Percentiles rank a stretch among this genome's conserved stretches.
These are phyloP conservation scores for Diplazon laetatorius DNA, from an alignment of 2,888 invertebrate genomes.

Conservation along the genomic window DNA sequence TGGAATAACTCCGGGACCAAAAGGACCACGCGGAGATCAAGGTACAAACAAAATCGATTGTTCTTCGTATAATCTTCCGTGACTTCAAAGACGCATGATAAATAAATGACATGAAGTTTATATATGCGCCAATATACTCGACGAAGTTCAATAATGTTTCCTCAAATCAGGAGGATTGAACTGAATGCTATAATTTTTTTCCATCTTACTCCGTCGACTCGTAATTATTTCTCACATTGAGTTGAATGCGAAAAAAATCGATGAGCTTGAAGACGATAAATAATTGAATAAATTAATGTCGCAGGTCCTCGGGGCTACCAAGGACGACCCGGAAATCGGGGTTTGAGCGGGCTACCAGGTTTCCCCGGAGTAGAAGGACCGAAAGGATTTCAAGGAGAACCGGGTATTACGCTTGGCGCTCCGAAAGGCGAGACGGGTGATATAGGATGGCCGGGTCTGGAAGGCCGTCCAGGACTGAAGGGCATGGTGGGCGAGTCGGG, in stretches of 20 bases:
- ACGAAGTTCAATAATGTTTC: too few species aligned
- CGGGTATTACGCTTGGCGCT: conserved; percentile 84
- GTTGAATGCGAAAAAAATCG: too few species aligned
- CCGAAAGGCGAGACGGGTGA: conserved; percentile 82
- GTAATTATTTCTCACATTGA: too few species aligned
- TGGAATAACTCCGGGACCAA: conserved; percentile 84
- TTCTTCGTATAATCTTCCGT: too few species aligned
- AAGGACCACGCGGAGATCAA: conserved; percentile 85
- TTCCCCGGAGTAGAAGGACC: conserved; percentile 84
- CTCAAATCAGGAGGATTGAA: too few species aligned
- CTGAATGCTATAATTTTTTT: too few species aligned
- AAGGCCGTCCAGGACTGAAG: conserved; percentile 76
- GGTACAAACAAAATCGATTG: conserved; percentile 77
- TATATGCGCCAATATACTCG: too few species aligned
- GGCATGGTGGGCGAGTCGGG: conserved; percentile 80
- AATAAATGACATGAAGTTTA: too few species aligned
- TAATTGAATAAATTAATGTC: neutral
- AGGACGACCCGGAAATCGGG: conserved; percentile 85
- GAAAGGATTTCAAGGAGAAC: conserved; percentile 86
- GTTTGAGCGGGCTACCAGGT: conserved; percentile 87
- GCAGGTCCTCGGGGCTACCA: conserved; percentile 85
- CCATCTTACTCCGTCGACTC: too few species aligned
- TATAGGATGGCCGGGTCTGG: conserved; percentile 75
- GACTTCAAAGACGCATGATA: too few species aligned
- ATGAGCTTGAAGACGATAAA: neutral